Evolutionary conservation across 2,797 vertebrate species (phyloP).

Genomic region (Gastrophryne carolinensis): DNA sequence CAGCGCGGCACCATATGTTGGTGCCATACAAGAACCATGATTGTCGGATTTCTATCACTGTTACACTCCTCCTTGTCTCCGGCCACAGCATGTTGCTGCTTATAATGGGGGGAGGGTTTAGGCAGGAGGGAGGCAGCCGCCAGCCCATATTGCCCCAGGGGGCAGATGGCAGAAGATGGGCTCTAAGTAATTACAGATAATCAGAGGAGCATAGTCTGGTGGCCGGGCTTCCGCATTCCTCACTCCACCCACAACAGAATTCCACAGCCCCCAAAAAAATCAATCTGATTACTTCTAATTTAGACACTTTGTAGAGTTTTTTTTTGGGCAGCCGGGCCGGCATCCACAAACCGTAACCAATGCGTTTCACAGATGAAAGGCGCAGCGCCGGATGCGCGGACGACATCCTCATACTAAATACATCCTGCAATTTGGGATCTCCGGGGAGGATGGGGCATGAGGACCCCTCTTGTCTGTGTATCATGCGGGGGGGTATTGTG

Average conservation of each 20-base stretch:
- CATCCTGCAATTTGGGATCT: conserved; percentile 14
- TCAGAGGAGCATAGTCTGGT: conserved; percentile 70
- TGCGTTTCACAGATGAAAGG: conserved; percentile 27
- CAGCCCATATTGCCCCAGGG: conserved; percentile 61
- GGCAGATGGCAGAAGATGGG: conserved; percentile 57
- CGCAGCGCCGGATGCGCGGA: conserved; percentile 19
- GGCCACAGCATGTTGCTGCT: no score
- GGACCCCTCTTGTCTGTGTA: neutral
- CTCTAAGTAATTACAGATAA: conserved; percentile 78
- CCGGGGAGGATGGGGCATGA: neutral
- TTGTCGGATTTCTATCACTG: no score
- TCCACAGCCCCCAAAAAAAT: conserved; percentile 30
- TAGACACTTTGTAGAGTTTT: conserved; percentile 42
- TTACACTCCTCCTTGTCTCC: no score
- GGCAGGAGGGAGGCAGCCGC: conserved; percentile 59
- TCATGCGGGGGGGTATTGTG: no score
- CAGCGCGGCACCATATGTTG: no score
- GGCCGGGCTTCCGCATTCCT: conserved; percentile 67
- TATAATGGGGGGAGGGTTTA: neutral
- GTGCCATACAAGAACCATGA: no score
- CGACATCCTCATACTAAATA: neutral
- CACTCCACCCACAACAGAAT: conserved; percentile 71
- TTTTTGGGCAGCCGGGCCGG: neutral
- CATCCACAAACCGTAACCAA: conserved; percentile 24
- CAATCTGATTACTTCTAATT: conserved; percentile 49